A percentile compares a stretch with the other conserved stretches of the same genome.
Conservation (phyloP, 1,140 invertebrate genomes). For the Penaeus vannamei region DNA sequence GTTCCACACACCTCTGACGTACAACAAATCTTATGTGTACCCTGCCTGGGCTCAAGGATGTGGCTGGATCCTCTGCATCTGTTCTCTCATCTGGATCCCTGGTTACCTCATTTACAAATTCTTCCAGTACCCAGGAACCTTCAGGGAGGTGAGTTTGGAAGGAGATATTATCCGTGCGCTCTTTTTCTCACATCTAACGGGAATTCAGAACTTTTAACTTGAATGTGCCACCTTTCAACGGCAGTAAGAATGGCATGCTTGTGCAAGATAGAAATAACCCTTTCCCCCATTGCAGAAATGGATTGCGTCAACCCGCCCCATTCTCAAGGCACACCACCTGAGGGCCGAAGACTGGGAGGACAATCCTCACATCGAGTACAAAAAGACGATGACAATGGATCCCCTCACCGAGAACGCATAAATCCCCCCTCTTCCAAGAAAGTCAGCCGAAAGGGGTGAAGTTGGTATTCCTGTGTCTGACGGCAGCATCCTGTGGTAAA, state of each 20-base stretch:
- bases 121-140: conserved; percentile 69
- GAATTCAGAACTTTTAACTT: not conserved
- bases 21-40: conserved; percentile 74
- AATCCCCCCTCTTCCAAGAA: not conserved
- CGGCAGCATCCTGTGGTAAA: not conserved
- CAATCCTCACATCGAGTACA: conserved; percentile 63
- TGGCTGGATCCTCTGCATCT: conserved; percentile 74
- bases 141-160: conserved; percentile 69
- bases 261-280: not conserved
- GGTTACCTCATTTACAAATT: conserved; percentile 72
- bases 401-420: conserved; percentile 62
- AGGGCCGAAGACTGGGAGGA: conserved; percentile 66
- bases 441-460: not conserved
- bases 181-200: not conserved
- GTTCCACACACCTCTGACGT: conserved; percentile 74
- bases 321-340: conserved; percentile 67
- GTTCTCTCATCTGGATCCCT: conserved; percentile 77
- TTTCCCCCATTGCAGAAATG: conserved; percentile 59
- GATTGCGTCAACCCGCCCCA: conserved; percentile 66
- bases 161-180: not conserved
- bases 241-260: not conserved
- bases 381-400: conserved; percentile 67
- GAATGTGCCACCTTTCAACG: not conserved
- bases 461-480: not conserved
- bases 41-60: conserved; percentile 75